Evolutionary conservation across 2,797 vertebrate genomes (phyloP), one percentile per base, ranked within the genome.

Genomic region (Hydrolagus colliei): DNA sequence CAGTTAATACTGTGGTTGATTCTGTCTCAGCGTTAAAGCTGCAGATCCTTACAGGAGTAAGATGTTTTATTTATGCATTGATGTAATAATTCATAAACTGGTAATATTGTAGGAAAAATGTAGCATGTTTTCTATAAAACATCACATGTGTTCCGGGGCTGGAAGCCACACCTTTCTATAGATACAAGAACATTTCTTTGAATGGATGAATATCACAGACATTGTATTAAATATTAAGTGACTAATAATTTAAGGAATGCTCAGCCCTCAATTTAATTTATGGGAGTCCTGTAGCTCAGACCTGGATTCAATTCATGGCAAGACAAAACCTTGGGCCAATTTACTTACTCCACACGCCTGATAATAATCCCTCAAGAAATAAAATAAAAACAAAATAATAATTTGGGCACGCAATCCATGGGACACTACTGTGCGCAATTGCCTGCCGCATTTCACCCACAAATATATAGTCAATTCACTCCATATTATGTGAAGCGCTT

Each of bases 11-110:
- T 68, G 35, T 71, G 18, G 35, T 20, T 68, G 79, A 32, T 68
- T 65, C 22, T 84, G 79, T 84, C 27, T 84, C 79, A 84, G 65
- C 79, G 71, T 84, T 84, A 84, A 41, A 52, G 79, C 35, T 35
- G 16, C 32, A 11, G 32, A 20, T 18, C 27, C 35, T 68, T 82
- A 62, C 16, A 82, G 20, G 79, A 14, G 41, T 18, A 35, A 41
- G 3, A 71, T 20, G 32, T 41, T n/a, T 20, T 71, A 71, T 9
- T 35, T 16, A 32, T 84, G 79, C 27, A 68, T 35, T 35, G 35
- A 84, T 3, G 41, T 52, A 84, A 68, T 9, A 18, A 68, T 71
- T 84, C 41, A 35, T 9, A 67, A 41, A 63, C 65, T 71, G 41
- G 5, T 41, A 82, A 63, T 68, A 35, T 41, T 71, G 16, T 67